Base-by-base conservation (phyloP, 2,888 invertebrate genomes). In the Andrena marginata region DNA sequence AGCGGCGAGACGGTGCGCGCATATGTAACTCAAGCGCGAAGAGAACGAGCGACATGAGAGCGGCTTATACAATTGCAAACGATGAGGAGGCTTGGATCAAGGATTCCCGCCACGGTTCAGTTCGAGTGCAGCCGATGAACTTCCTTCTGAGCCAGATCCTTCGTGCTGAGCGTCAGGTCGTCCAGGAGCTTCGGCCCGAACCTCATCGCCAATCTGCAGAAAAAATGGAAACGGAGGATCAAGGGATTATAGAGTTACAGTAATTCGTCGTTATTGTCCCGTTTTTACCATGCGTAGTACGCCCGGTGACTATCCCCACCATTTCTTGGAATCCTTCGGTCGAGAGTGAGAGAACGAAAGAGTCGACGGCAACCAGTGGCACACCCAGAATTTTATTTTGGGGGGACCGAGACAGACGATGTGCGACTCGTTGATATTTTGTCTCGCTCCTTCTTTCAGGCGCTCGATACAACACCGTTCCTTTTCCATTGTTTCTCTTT, bases 121-220 rank as follows among this genome's bases (percentile, higher is more conserved):
- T 26, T 49, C 69, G 54, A 62, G 4, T 20, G 67, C 67, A 42
- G 60, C 31, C 26, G 60, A 68, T 71, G 13, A 35, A 13, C 42
- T 51, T 63, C 35, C 42, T 56, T 33, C 16, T 63, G 49, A 35
- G 29, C 51, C n/a, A 51, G 20, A 65, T 48, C 68, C 72, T 13
- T 72, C 13, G 31, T 26, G 13, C 0, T 51, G 29, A 54, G 59
- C 48, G 59, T 10, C 13, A 65, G n/a, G 48, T 54, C 62, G n/a
- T 65, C 65, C 23, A 80, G 42, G 4, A 88, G 42, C 67, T 86
- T 87, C 7, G 90, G 82, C 8, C 78, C 82, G 20, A 90, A 69
- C 67, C 74, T 87, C 82, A 90, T 80, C 7, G 89, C 83, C 8
- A 90, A 64, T 20, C 91, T 92, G 77, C 29, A 75, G 78, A 48